Base-by-base conservation (phyloP, 2,113 vertebrate genomes). In the Ictalurus punctatus region DNA sequence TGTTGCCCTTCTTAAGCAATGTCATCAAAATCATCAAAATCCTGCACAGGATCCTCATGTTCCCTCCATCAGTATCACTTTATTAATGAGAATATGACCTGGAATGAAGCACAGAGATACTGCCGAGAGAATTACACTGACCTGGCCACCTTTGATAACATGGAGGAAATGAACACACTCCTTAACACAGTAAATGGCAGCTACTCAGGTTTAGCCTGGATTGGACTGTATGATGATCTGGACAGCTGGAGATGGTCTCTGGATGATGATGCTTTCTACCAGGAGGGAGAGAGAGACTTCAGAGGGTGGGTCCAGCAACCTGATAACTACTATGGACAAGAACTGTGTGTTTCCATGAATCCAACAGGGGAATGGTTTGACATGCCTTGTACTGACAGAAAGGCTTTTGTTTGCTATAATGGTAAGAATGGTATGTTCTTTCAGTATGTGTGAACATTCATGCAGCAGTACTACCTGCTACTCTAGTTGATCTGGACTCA, bases 71-170 rank as follows among this genome's bases (percentile, higher is more conserved):
- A 74, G 21, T 88, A 85, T 88, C 30, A 88, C 6, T 73, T 87
- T 84, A 23, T 85, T 13, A 54, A 61, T 40, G 19, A 82, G 37
- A 63, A 6, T 21, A 78, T 16, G 58, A 85, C 4, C 83, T 90
- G 89, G 89, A 80, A 74, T 80, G 83, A 84, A 84, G 85, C 89
- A 25, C 79, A 73, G 74, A 85, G 1, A 37, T 48, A 65, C 86
- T 85, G 89, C 89, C 82, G 76, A 74, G n/a, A 88, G 85, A 85
- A 85, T 82, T 85, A 88, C 52, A 85, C 37, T 56, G 86, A 88
- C 67, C 83, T 88, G 86, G 86, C 83, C 65, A 90, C 86, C 83
- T 83, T 85, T 87, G 71, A 90, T 63, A 85, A 63, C 37, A 90
- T 67, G 44, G 84, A 83, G 16, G 83, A 86, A 44, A 61, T 88